These are phyloP conservation scores for Rhea pennata DNA, from an alignment of 2,113 vertebrate species.

Conservation along the genomic window DNA sequence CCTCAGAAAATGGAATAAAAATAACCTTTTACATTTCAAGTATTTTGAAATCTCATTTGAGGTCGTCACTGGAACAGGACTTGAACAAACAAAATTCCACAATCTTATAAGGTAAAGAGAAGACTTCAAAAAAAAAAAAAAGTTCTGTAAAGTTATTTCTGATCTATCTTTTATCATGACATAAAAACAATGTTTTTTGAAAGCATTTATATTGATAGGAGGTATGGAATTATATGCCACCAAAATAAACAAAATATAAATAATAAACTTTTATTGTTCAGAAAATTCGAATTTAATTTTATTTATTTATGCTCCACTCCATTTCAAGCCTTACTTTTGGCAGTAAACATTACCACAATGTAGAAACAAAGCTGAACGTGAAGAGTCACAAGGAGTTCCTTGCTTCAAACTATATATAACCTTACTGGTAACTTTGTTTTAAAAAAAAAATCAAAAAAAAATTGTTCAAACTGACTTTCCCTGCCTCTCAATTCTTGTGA, in stretches of 20 bases:
- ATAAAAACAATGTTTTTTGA: background rate
- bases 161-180: background rate
- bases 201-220: background rate
- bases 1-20: background rate
- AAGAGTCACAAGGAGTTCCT: background rate
- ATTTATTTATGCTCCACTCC: background rate
- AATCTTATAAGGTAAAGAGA: background rate
- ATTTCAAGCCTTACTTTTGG: background rate
- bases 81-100: background rate
- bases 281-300: no score
- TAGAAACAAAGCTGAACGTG: background rate
- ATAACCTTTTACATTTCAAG: constrained; percentile 13
- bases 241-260: background rate
- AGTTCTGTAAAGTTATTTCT: background rate
- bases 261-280: background rate
- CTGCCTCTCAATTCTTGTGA: background rate
- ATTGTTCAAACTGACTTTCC: background rate
- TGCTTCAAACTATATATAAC: background rate
- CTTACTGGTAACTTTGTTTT: background rate
- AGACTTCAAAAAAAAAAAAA: background rate
- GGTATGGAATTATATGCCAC: background rate
- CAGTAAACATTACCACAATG: background rate
- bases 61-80: background rate
- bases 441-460: no score
- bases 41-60: constrained; percentile 8